Conservation (phyloP, 2,888 invertebrate species). For the Salpingus planirostris region DNA sequence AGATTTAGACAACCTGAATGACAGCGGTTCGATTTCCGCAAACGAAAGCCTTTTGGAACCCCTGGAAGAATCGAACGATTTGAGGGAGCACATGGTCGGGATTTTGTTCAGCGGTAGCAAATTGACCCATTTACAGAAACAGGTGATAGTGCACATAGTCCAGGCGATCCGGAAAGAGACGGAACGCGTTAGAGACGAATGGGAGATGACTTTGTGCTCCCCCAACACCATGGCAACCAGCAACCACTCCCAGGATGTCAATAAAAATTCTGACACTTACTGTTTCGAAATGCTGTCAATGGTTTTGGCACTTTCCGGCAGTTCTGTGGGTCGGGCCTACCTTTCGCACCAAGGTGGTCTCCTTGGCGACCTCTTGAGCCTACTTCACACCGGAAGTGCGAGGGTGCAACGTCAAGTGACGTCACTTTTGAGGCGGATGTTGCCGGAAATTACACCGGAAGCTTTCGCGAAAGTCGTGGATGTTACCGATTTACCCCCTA, state of each 20-base stretch:
- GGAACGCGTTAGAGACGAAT: conserved; percentile 77
- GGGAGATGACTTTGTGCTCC: conserved; percentile 64
- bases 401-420: conserved; percentile 91
- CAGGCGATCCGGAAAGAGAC: conserved; percentile 88
- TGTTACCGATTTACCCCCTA: conserved; percentile 60
- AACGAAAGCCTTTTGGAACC: conserved; percentile 40
- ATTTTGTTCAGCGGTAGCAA: conserved; percentile 91
- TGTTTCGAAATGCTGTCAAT: conserved; percentile 96
- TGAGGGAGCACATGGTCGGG: conserved; percentile 93
- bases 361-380: conserved; percentile 71
- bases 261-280: conserved; percentile 71
- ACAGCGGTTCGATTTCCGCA: conserved; percentile 29
- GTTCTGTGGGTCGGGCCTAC: conserved; percentile 81
- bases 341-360: conserved; percentile 82
- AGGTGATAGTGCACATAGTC: conserved; percentile 83
- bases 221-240: conserved; percentile 37
- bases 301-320: conserved; percentile 89
- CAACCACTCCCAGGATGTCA: conserved; percentile 40
- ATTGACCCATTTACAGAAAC: conserved; percentile 85
- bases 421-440: conserved; percentile 73
- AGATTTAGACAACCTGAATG: conserved; percentile 40
- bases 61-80: conserved; percentile 42
- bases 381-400: conserved; percentile 90
- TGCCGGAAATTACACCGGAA: conserved; percentile 83
- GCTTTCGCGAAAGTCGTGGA: conserved; percentile 70